Evolutionary conservation across 2,888 invertebrate species (phyloP), one percentile per base, ranked within the genome.

Genomic region (Tupiocoris notatus): DNA sequence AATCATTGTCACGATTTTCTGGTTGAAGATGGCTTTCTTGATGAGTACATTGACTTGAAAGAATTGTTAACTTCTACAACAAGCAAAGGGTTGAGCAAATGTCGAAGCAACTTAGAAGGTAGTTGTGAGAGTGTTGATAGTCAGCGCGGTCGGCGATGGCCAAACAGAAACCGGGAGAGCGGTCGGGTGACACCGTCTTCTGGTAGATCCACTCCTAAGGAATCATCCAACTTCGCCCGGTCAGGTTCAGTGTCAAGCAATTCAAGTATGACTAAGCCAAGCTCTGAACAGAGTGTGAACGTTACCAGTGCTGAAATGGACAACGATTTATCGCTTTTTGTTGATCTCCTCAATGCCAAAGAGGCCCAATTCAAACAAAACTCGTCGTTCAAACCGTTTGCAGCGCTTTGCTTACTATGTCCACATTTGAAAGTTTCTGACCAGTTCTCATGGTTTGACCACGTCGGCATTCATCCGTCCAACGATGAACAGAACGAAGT

Each of bases 401-500:
- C 65, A 1, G 65, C 39, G 17, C 2, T 65, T 0, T 65, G 65
- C 20, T 17, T 65, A 7, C 20, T 65, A 18, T 65, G 65, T 12
- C 65, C 65, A 12, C 18, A 18, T 2, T 0, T 9, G 25, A 1
- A 9, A 1, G 20, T 65, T 12, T 7, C 12, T 7, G 65, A 67
- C 21, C 20, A 39, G n/a, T 67, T 67, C 17, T 17, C 18, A 16
- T 67, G 67, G 67, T 21, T 2, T 20, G 67, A 67, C 22, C 67
- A 67, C 22, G 21, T 57, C 9, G 22, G 7, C 2, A 22, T 1
- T 16, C 67, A 67, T 17, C 22, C 56, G 39, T 20, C 67, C 0
- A 17, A 12, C 21, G 22, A 56, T 12, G 16, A 12, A 2, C 56
- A 57, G 12, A 67, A 67, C 16, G 67, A 67, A 67, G 57, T 67